Evolutionary conservation across 1,140 invertebrate genomes (phyloP).

Genomic region (Nomia melanderi): DNA sequence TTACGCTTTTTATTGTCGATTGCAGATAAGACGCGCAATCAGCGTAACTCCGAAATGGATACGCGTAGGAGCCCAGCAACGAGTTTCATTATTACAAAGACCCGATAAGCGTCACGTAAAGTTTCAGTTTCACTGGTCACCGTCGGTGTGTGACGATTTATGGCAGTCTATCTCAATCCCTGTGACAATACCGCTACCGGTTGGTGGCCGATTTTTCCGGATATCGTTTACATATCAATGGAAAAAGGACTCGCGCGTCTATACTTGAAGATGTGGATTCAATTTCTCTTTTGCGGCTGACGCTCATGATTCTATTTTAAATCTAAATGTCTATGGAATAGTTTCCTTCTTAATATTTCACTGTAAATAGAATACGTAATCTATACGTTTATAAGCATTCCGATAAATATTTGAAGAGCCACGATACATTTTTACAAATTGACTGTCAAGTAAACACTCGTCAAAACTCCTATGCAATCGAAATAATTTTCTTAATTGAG

Average conservation of each 20-base stretch:
- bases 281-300: too few species aligned
- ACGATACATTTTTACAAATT: too few species aligned
- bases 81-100: neutral
- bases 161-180: neutral
- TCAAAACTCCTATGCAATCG: too few species aligned
- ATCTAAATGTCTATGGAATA: too few species aligned
- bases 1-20: neutral
- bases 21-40: neutral
- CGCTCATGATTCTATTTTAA: too few species aligned
- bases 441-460: too few species aligned
- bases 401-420: too few species aligned
- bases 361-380: too few species aligned
- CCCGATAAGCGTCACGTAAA: neutral
- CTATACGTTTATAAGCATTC: too few species aligned
- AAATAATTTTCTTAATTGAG: too few species aligned
- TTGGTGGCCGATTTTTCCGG: neutral
- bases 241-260: neutral
- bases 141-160: neutral
- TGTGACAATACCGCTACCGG: neutral
- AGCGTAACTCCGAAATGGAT: neutral
- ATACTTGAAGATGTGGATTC: neutral
- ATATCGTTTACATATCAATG: conserved; percentile 11
- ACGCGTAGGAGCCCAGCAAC: neutral
- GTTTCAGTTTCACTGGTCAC: neutral
- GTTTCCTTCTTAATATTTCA: too few species aligned